Evolutionary conservation across 1,140 invertebrate genomes (phyloP), one percentile per base, ranked within the genome.

Genomic region (Gonatopus flavifemur): DNA sequence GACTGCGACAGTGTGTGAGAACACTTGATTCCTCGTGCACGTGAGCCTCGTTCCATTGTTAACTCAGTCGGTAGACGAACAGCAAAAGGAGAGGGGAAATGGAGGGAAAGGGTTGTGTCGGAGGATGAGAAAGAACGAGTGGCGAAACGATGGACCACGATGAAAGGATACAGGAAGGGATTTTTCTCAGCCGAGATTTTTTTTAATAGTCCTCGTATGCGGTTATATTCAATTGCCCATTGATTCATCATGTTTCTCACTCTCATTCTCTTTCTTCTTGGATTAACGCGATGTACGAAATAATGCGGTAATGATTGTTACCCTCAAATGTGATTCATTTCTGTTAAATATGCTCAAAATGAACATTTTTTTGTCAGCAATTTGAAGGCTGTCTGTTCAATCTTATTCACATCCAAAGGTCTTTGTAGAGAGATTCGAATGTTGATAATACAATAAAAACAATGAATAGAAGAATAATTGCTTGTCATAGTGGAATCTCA

Each of bases 21-120:
- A 73, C 76, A 78, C 75, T 77, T 78, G 76, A 78, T 78, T 78
- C 70, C 73, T 77, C 68, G 69, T 66, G 70, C 75, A 74, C 75
- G 73, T 76, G 74, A 77, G 74, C 67, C 70, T 66, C 66, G 64
- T 63, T 55, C 72, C 69, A 78, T 78, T 78, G 76, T 78, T 78
- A 77, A 73, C 63, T 49, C 52, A 56, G 59, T 53, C 55, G 55
- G 62, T 52, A 59, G 66, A 69, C 68, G 60, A 58, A 51, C 57
- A 50, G 47, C 51, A 45, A 38, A 24, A 33, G 9, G 22, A 13
- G 2, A 24, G 36, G 28, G 37, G 47, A 32, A 38, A 36, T n/a
- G 45, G 32, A 20, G 42, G 43, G 18, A 33, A 43, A 39, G 48
- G 28, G n/a, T n/a, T n/a, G n/a, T 43, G 44, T 15, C 9, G 32